These are phyloP conservation scores for Lasiurus cinereus DNA, from an alignment of 2,113 vertebrate species.

Conservation along the genomic window DNA sequence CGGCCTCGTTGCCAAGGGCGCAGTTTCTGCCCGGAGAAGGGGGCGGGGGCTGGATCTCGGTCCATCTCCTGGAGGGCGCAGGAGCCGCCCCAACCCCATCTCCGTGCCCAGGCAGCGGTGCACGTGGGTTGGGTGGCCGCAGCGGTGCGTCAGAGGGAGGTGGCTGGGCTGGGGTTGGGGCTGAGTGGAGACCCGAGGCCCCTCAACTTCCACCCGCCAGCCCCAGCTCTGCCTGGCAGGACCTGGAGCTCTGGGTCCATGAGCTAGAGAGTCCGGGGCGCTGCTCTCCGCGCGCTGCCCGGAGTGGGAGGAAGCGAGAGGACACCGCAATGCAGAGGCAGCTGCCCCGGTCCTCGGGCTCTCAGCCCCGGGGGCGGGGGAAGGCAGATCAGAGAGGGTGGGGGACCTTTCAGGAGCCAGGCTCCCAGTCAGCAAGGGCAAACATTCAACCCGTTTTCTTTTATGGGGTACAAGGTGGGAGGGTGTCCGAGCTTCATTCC, in stretches of 20 bases:
- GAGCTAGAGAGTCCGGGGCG: neutral
- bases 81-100: neutral
- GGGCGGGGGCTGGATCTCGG: slow-evolving; percentile 29
- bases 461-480: neutral
- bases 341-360: neutral
- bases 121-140: neutral
- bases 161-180: neutral
- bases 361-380: neutral
- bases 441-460: neutral
- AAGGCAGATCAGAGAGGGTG: slow-evolving; percentile 31
- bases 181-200: neutral
- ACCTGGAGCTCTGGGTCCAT: neutral
- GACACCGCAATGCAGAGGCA: slow-evolving; percentile 37
- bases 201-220: neutral
- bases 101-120: neutral
- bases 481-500: neutral
- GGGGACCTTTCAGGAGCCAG: slow-evolving; percentile 51
- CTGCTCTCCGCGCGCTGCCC: neutral
- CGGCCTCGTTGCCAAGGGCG: slow-evolving; percentile 38
- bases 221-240: neutral
- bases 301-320: neutral
- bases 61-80: neutral
- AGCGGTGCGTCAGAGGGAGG: neutral
- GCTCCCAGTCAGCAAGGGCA: neutral
- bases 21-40: slow-evolving; percentile 20